A percentile compares a stretch with the other conserved stretches of the same genome.
These are phyloP conservation scores for Novumbra hubbsi DNA, from an alignment of 2,797 vertebrate genomes.

Conservation along the genomic window DNA sequence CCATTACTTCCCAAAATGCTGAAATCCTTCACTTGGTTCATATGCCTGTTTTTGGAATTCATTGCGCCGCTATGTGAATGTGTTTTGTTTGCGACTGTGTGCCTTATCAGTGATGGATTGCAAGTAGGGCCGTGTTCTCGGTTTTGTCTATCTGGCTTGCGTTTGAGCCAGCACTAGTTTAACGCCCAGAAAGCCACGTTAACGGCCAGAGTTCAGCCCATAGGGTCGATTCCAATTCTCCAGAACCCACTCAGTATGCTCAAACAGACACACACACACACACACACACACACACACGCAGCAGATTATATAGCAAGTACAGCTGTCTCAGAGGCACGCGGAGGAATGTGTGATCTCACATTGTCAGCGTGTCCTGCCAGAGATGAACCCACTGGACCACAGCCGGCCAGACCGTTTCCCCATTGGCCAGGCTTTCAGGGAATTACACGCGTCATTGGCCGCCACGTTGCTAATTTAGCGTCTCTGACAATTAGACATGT, in stretches of 20 bases:
- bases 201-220: neutral
- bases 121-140: constrained; percentile 19
- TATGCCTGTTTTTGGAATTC: neutral
- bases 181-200: constrained; percentile 22
- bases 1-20: constrained; percentile 18
- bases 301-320: constrained; percentile 27
- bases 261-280: constrained; percentile 1
- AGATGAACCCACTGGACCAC: constrained; percentile 47
- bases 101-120: constrained; percentile 7
- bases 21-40: neutral
- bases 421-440: neutral
- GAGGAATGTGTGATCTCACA: constrained; percentile 64
- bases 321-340: constrained; percentile 44
- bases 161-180: constrained; percentile 29
- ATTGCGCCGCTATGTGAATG: constrained; percentile 2
- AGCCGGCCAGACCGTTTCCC: constrained; percentile 21
- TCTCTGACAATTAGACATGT: neutral
- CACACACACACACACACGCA: neutral
- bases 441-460: constrained; percentile 9
- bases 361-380: constrained; percentile 33
- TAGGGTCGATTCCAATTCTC: neutral
- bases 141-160: constrained; percentile 11
- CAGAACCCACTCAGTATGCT: constrained; percentile 53
- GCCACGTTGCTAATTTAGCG: neutral
- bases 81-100: constrained; percentile 4